Conservation (phyloP, 1,140 invertebrate species). For the Brachionus koreanus region DNA sequence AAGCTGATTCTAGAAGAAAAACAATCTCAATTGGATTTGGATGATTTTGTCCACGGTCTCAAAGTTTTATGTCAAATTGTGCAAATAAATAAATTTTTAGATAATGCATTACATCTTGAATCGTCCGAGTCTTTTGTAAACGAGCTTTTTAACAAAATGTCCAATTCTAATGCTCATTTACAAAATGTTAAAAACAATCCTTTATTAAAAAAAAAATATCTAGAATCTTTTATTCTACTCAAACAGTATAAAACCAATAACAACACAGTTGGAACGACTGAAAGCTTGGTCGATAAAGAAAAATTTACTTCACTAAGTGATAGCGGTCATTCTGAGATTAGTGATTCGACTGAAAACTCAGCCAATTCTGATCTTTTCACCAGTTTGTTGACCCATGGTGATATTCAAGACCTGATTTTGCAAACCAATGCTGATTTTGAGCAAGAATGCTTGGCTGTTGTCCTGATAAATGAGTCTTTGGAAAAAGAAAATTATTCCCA, state of each 20-base stretch:
- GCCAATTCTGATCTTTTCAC: neutral
- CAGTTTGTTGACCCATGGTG: slow-evolving; percentile 66
- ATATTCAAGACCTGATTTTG: slow-evolving; percentile 69
- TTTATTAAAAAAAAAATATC: neutral
- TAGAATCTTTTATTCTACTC: neutral
- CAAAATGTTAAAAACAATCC: slow-evolving; percentile 21
- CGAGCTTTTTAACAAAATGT: slow-evolving; percentile 10
- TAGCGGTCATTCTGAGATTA: slow-evolving; percentile 41
- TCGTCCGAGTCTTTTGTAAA: neutral
- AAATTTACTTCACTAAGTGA: slow-evolving; percentile 32
- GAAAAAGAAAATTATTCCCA: slow-evolving; percentile 38
- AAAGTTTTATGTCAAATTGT: slow-evolving; percentile 44
- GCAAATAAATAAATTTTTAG: slow-evolving; percentile 39
- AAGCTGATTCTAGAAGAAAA: slow-evolving; percentile 61
- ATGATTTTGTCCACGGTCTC: slow-evolving; percentile 18
- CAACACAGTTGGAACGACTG: neutral
- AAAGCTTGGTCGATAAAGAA: neutral
- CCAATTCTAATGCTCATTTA: slow-evolving; percentile 12
- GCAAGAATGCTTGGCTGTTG: slow-evolving; percentile 52
- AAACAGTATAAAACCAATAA: slow-evolving; percentile 42
- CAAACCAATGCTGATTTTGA: slow-evolving; percentile 67
- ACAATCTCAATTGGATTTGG: neutral
- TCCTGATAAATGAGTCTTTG: slow-evolving; percentile 38
- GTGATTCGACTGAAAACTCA: slow-evolving; percentile 1
- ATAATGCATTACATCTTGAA: slow-evolving; percentile 3